A percentile compares a stretch with the other conserved stretches of the same genome.
Evolutionary conservation across 2,888 invertebrate genomes (phyloP).

Genomic region (Empis livida): DNA sequence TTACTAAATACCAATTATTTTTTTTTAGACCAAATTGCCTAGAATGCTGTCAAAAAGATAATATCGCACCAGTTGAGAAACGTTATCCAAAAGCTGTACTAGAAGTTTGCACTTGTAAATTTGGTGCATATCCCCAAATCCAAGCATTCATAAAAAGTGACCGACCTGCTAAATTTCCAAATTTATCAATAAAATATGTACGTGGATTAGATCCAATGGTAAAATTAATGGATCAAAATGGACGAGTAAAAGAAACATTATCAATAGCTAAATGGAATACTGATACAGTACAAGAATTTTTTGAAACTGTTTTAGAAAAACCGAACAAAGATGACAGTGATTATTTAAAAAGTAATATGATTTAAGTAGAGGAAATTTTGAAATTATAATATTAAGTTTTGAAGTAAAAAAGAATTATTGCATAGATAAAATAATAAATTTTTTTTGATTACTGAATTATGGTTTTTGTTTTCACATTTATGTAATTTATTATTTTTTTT

Average conservation of each 20-base stretch:
- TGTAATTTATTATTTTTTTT: too few relatives aligned
- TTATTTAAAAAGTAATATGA: conserved; percentile 45
- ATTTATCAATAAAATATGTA: conserved; percentile 83
- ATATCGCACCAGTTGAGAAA: conserved; percentile 49
- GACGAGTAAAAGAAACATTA: conserved; percentile 72
- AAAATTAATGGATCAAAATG: conserved; percentile 73
- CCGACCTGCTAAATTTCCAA: conserved; percentile 76
- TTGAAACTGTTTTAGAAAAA: conserved; percentile 70
- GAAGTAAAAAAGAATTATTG: background rate
- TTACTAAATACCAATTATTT: background rate
- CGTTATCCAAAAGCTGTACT: conserved; percentile 83
- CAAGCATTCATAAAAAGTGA: conserved; percentile 96
- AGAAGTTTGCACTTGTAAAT: conserved; percentile 97
- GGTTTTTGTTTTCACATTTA: too few relatives aligned
- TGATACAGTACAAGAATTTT: conserved; percentile 92
- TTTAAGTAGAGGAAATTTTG: conserved; percentile 8
- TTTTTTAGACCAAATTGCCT: conserved; percentile 47
- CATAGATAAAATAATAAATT: too few relatives aligned
- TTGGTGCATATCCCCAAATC: conserved; percentile 95
- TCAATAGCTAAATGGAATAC: conserved; percentile 99
- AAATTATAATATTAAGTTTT: background rate
- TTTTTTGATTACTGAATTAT: too few relatives aligned
- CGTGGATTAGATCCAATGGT: conserved; percentile 91
- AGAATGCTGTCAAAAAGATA: conserved; percentile 70
- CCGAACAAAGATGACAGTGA: conserved; percentile 29